A percentile compares a stretch with the other conserved stretches of the same genome.
Evolutionary conservation across 1,140 invertebrate genomes (phyloP).

Genomic region (Aplysia californica): DNA sequence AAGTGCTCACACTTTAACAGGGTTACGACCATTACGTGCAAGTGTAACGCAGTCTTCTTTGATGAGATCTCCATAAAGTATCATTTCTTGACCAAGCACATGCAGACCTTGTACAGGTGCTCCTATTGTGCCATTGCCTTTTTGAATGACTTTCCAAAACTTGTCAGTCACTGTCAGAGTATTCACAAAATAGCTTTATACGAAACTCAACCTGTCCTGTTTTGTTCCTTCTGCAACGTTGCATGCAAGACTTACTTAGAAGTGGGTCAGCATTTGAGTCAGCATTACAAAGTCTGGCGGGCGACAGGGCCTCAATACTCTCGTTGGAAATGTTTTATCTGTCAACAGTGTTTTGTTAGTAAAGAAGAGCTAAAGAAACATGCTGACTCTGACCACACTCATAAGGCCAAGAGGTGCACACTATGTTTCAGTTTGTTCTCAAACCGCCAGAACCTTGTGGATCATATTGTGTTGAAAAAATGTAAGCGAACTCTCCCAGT

Average conservation of each 20-base stretch:
- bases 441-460: conserved; percentile 14
- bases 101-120: conserved; percentile 8
- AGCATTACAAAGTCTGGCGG: no score
- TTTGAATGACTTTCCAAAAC: no score
- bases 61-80: not conserved
- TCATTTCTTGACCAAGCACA: not conserved
- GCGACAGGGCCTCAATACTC: no score
- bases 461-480: conserved; percentile 20
- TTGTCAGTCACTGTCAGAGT: no score
- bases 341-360: not conserved
- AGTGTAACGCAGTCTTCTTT: not conserved
- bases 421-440: conserved; percentile 9
- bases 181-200: no score
- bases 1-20: conserved; percentile 6
- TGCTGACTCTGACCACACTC: not conserved
- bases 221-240: no score
- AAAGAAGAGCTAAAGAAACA: conserved; percentile 1
- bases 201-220: no score
- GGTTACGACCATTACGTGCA: not conserved
- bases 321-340: conserved; percentile 23
- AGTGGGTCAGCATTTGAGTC: no score
- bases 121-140: not conserved
- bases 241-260: no score
- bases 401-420: not conserved
- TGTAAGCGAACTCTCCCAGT: not conserved